phyloP scores from a whole-genome alignment of 2,797 vertebrate genomes.

The Acrossocheilus fasciatus region DNA sequence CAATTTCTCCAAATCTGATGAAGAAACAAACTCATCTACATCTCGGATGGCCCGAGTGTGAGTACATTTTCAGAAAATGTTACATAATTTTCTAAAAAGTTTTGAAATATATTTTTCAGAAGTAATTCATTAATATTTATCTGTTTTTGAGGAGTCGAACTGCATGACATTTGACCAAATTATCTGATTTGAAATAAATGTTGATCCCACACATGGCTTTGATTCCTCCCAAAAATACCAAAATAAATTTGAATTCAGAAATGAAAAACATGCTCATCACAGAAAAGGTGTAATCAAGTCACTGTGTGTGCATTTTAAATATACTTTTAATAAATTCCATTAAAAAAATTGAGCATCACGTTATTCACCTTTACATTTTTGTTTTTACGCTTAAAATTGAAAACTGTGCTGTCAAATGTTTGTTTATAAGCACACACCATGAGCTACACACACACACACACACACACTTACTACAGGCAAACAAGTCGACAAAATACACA shows the following conservation, averaged over 20 bases:
- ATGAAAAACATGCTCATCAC: background rate
- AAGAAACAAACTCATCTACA: background rate
- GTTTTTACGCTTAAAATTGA: background rate
- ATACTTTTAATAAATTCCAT: background rate
- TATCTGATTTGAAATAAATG: background rate
- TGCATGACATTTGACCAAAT: background rate
- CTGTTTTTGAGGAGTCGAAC: background rate
- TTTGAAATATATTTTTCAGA: background rate
- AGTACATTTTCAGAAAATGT: background rate
- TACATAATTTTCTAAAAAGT: background rate
- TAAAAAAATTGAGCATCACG: background rate
- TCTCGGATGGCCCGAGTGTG: accelerated
- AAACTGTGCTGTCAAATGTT: background rate
- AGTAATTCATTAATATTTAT: background rate
- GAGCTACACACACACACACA: background rate
- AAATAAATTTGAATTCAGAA: background rate
- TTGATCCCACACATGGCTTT: background rate
- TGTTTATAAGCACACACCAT: background rate
- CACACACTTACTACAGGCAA: background rate
- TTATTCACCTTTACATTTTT: background rate
- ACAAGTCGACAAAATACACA: conserved; percentile 3
- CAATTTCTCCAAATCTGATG: background rate
- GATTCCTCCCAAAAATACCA: background rate
- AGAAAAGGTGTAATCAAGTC: background rate
- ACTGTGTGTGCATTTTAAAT: background rate